Conservation (phyloP, 2,113 vertebrate species). For the Clupea harengus region DNA sequence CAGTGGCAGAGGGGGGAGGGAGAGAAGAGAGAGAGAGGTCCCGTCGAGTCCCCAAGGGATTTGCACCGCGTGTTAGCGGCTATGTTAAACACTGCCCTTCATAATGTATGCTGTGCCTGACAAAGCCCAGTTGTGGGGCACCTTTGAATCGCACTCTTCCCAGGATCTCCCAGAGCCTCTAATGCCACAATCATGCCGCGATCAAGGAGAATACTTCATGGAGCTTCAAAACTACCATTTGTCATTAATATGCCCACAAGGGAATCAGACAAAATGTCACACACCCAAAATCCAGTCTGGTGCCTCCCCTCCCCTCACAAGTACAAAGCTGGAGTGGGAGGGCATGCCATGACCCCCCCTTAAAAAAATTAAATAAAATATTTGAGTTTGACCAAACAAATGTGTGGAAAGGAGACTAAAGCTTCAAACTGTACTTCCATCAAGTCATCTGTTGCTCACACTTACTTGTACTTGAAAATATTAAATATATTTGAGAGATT, state of each 20-base stretch:
- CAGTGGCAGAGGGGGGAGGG: background rate
- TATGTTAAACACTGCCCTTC: constrained; percentile 28
- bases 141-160: constrained; percentile 49
- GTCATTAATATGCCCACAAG: constrained; percentile 60
- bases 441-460: background rate
- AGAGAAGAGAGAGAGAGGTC: background rate
- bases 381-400: background rate
- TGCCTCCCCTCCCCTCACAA: constrained; percentile 23
- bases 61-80: background rate
- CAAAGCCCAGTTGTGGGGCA: constrained; percentile 49
- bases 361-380: background rate
- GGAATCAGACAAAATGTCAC: constrained; percentile 57
- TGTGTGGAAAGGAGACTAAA: background rate
- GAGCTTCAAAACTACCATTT: constrained; percentile 57
- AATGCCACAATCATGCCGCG: constrained; percentile 40
- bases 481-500: background rate
- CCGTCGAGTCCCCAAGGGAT: background rate
- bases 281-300: constrained; percentile 44
- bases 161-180: constrained; percentile 42
- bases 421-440: background rate
- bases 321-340: constrained; percentile 34
- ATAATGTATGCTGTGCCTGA: constrained; percentile 37
- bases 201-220: constrained; percentile 61
- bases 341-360: constrained; percentile 3
- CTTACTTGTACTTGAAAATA: background rate